Conservation (phyloP, 2,888 invertebrate species). For the Hydroisotoma schaefferi region DNA sequence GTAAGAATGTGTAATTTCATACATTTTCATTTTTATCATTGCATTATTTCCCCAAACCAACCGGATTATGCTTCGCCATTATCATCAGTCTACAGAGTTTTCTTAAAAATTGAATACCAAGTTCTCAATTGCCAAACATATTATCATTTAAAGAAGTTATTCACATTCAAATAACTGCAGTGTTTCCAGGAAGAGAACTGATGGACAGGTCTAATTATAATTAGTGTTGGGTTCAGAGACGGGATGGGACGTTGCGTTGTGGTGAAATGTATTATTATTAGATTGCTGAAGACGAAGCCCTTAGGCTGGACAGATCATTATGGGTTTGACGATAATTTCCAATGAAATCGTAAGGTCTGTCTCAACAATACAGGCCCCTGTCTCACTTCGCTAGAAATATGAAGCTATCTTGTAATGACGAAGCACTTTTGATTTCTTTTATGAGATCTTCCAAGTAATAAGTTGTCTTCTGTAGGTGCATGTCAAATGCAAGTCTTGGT, state of each 20-base stretch:
- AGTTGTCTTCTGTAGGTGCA: too few relatives aligned
- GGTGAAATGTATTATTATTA: not conserved
- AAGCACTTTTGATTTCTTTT: not conserved
- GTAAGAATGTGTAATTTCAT: not conserved
- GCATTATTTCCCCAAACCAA: too few relatives aligned
- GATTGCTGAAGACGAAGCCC: conserved; percentile 3
- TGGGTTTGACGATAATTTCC: conserved; percentile 10
- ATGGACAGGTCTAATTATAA: conserved; percentile 32
- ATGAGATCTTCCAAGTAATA: too few relatives aligned
- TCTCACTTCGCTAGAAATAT: not conserved
- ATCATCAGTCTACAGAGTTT: too few relatives aligned
- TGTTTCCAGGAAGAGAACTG: conserved; percentile 27
- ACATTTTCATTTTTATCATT: not conserved
- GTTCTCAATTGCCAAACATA: too few relatives aligned
- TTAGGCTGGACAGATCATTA: conserved; percentile 4
- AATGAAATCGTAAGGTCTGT: conserved; percentile 2
- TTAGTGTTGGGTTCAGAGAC: conserved; percentile 23
- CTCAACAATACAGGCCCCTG: not conserved
- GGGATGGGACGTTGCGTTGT: not conserved
- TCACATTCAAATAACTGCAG: not conserved
- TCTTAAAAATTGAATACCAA: too few relatives aligned
- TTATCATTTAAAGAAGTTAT: too few relatives aligned
- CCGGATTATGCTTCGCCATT: too few relatives aligned
- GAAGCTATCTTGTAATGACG: not conserved
- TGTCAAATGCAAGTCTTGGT: too few relatives aligned